Evolutionary conservation across 1,140 invertebrate genomes (phyloP).

Genomic region (Drosophila sucinea): DNA sequence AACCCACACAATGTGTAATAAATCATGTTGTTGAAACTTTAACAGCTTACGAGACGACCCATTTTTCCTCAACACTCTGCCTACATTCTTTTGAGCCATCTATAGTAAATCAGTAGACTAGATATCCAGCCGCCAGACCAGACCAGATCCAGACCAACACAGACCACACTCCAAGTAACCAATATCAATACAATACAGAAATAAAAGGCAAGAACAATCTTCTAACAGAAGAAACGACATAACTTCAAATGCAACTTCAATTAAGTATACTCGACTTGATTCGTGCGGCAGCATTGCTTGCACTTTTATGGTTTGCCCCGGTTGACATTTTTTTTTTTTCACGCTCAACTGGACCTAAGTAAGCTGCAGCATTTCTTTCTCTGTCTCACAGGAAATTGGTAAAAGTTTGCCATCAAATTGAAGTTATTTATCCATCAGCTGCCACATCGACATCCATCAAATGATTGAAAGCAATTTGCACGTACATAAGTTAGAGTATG

Average conservation of each 20-base stretch:
- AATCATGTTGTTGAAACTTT: constrained; percentile 9
- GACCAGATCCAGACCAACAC: constrained; percentile 1
- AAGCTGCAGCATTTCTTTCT: not conserved
- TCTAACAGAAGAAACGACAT: constrained; percentile 43
- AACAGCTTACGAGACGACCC: constrained; percentile 2
- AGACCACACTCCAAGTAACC: constrained; percentile 3
- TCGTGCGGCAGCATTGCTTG: constrained; percentile 34
- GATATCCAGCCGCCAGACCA: constrained; percentile 4
- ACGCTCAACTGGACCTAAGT: constrained; percentile 27
- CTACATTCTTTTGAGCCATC: constrained; percentile 5
- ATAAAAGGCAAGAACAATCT: constrained; percentile 15
- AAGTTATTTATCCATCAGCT: constrained; percentile 42
- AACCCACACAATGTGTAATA: constrained; percentile 8
- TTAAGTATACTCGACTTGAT: constrained; percentile 35
- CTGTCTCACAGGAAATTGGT: constrained; percentile 35
- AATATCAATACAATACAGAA: not conserved
- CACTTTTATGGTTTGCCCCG: constrained; percentile 62
- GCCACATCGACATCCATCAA: constrained; percentile 52
- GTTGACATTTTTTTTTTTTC: constrained; percentile 37
- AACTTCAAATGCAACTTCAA: constrained; percentile 54
- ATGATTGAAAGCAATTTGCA: constrained; percentile 55
- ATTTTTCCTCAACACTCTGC: constrained; percentile 4
- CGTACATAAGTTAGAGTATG: constrained; percentile 38
- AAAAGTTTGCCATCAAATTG: constrained; percentile 49
- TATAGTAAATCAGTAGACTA: constrained; percentile 11